Base-by-base conservation (phyloP, 2,797 vertebrate species). In the Morelia viridis region DNA sequence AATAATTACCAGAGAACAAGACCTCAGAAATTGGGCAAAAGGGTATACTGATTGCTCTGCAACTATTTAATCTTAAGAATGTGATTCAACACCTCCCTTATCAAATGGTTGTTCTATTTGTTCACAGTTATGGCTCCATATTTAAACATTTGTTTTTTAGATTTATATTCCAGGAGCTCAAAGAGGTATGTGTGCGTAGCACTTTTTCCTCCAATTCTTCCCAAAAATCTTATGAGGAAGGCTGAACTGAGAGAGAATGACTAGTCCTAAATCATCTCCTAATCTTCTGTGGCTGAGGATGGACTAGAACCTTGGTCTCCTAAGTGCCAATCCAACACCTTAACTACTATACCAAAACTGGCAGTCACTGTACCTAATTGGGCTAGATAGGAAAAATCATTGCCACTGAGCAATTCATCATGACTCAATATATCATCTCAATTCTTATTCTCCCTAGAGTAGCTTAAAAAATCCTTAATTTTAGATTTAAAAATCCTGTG, bases 1-100 rank as follows among this genome's bases (percentile, higher is more conserved):
- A 95, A 95, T 94, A 91, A 93, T 95, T 96, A 93, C 4, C 35
- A 84, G 87, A 92, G 80, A 93, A 92, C 89, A 86, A 88, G 80
- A 80, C 46, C 91, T n/a, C 61, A 93, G 90, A 92, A 88, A 24
- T 46, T 41, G 9, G 57, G 22, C 28, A 41, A 22, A 28, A 22
- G 50, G 91, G 89, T 96, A 91, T 83, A 93, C 93, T 26, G 62
- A 85, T 88, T 94, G 85, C 93, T 93, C 93, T 93, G 53, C 89
- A 94, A 64, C 56, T 92, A 86, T 62, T 83, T 85, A 89, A 62
- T 31, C 68, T 41, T 22, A 88, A 31, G 56, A 89, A 53, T 89
- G 31, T 6, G 60, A 84, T 87, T 96, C 93, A 62, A 0, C 0
- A 2, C 13, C 22, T 86, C 35, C 68, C 80, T 93, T 64, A 91